Percentiles rank a stretch among this genome's conserved stretches.
These are phyloP conservation scores for Emys orbicularis DNA, from an alignment of 2,797 vertebrate species.

Conservation along the genomic window DNA sequence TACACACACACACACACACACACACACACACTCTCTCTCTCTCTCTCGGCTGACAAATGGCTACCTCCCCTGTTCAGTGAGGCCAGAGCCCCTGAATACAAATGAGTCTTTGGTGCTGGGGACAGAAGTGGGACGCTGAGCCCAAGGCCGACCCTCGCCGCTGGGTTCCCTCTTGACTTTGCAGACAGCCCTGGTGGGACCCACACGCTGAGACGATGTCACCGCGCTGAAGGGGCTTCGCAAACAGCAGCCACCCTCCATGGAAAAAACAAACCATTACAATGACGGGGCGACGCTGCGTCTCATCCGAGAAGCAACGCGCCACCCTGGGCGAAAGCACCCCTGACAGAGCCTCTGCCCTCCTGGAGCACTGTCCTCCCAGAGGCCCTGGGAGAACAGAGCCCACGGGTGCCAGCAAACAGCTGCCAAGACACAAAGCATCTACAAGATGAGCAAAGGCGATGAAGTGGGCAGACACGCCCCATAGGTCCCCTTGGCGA, in stretches of 20 bases:
- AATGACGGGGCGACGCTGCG: neutral
- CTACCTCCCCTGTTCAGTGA: too few species aligned
- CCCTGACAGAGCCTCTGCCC: neutral
- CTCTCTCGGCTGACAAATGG: too few species aligned
- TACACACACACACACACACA: too few species aligned
- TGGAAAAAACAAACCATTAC: neutral
- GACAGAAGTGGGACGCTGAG: too few species aligned
- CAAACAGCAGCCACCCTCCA: neutral
- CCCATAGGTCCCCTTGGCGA: neutral
- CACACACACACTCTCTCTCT: too few species aligned
- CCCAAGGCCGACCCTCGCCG: too few species aligned
- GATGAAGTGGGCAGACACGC: accelerated
- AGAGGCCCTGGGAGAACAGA: neutral
- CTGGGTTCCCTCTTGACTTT: neutral
- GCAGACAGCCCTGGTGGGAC: neutral
- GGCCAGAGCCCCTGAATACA: too few species aligned
- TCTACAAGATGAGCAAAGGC: neutral
- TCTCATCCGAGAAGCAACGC: too few species aligned
- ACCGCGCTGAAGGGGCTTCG: neutral
- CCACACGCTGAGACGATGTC: too few species aligned
- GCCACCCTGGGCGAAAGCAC: neutral
- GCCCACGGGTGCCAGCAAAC: neutral
- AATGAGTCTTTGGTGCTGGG: too few species aligned
- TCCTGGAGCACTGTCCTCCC: neutral
- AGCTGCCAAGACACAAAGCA: neutral